Evolutionary conservation across 2,113 vertebrate species (phyloP), one percentile per base, ranked within the genome.

Genomic region (Grallaria varia): DNA sequence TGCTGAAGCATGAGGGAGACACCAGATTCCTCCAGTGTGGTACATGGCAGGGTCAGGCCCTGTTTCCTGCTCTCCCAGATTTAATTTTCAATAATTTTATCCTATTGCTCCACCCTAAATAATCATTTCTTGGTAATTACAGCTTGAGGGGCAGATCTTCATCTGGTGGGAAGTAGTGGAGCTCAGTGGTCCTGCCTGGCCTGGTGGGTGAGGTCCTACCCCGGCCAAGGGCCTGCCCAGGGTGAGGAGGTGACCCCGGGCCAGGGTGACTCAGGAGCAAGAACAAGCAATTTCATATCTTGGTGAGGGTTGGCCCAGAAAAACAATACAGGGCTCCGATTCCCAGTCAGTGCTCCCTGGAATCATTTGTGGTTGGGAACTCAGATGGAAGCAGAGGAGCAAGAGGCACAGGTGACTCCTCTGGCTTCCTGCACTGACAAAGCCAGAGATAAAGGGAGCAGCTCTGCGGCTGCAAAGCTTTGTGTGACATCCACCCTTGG

Each of bases 111-210:
- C 93, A 78, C 81, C 91, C 52, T 60, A 37, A 77, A 24, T 91
- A 78, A n/a, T 47, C 84, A 33, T 86, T 33, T 40, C 25, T 30
- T 20, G 55, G 27, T 84, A 78, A 84, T 84, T 72, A 80, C 94
- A 94, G 77, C 68, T 78, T 81, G 86, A 77, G 94, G 92, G 76
- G 27, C 95, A 95, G 92, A 67, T 82, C 47, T 56, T 3, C 80
- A 71, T 47, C 86, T 59, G 86, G 2, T 33, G 64, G 35, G 21
- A 83, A 30, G 4, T 6, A 4, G 25, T 8, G 79, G 28, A 37
- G 86, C 86, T 67, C 83, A 6, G 76, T 42, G 96, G 92, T 74
- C 1, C 62, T 33, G 17, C 63, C 47, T 39, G 89, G 81, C 1
- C 49, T 78, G 45, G 84, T 24, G 53, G 76, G 81, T 31, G 71